Base-by-base conservation (phyloP, 2,797 vertebrate genomes). In the Carduelis carduelis region DNA sequence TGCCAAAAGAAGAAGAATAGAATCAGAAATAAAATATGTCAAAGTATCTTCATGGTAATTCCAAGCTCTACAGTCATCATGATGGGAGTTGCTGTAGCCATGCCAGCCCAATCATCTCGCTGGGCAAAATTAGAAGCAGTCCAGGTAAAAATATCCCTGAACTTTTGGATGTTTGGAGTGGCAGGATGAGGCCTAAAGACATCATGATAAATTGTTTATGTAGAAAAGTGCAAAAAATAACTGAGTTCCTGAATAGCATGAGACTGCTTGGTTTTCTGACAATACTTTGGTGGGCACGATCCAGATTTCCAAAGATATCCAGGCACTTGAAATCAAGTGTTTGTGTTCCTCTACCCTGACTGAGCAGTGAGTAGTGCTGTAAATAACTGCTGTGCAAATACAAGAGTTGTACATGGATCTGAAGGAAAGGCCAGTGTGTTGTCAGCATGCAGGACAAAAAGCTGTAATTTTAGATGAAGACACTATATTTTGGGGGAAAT, bases 1-100 rank as follows among this genome's bases (percentile, higher is more conserved):
- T 83, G 95, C 96, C 93, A 96, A 77, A 83, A 28, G 39, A 46
- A 81, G 80, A 95, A 95, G 82, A 97, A 96, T 95, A 78, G 87
- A 69, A 71, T 39, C 35, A n/a, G 74, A 78, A 96, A 94, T 69
- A 87, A 95, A 95, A 89, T 23, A 71, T 30, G 52, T 94, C 82
- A 55, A 80, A 74, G 64, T n/a, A 47, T 74, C 83, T 57, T 85
- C 55, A 22, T 3, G 6, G 35, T 83, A 27, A 81, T 93, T 89
- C 82, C 79, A 69, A 44, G 39, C 61, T 83, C 65, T 46, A 5
- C 71, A 78, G 30, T 50, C 80, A 12, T 55, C 9, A 2, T 6
- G 55, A 75, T 72, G 77, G 87, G 74, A 91, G 66, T 53, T 69
- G 65, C 21, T 80, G 63, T 41, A 44, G 66, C 35, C 23, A 1